These are phyloP conservation scores for Catotricha subobsoleta DNA, from an alignment of 2,888 invertebrate species.

Conservation along the genomic window DNA sequence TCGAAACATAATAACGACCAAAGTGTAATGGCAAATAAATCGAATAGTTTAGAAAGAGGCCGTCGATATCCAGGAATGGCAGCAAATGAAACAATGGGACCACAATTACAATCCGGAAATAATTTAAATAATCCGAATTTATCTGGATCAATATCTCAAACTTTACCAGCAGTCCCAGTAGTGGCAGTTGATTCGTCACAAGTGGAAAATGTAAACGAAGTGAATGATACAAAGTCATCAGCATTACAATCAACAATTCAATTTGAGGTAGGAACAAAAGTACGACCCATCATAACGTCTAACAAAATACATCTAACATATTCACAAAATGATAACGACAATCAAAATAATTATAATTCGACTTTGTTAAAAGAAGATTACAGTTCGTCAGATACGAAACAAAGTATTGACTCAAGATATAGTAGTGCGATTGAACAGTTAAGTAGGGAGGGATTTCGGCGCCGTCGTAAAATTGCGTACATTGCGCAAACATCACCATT, in stretches of 20 bases:
- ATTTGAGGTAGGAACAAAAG: conserved; percentile 26
- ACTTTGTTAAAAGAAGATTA: conserved; percentile 13
- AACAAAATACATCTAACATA: conserved; percentile 10
- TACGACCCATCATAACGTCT: conserved; percentile 16
- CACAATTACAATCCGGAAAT: not conserved
- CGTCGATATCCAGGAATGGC: conserved; percentile 1
- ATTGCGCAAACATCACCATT: conserved; percentile 30
- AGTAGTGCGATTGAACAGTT: too few relatives aligned
- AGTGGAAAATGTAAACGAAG: not conserved
- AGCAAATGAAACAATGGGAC: conserved; percentile 3
- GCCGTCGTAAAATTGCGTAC: conserved; percentile 34
- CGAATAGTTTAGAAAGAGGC: too few relatives aligned
- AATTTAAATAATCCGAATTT: not conserved
- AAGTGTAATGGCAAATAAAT: too few relatives aligned
- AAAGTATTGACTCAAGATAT: conserved; percentile 17
- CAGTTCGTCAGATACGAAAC: conserved; percentile 13
- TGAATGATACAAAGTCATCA: not conserved
- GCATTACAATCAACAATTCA: conserved; percentile 13
- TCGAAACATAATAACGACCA: too few relatives aligned
- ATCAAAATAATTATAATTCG: conserved; percentile 5
- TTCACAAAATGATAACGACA: conserved; percentile 8
- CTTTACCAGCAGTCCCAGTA: not conserved
- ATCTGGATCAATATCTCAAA: not conserved
- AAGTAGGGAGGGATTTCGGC: too few relatives aligned
- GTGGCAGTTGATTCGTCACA: not conserved